A percentile compares a stretch with the other conserved stretches of the same genome.
Evolutionary conservation across 2,888 invertebrate species (phyloP).

Genomic region (Agriopis marginaria): DNA sequence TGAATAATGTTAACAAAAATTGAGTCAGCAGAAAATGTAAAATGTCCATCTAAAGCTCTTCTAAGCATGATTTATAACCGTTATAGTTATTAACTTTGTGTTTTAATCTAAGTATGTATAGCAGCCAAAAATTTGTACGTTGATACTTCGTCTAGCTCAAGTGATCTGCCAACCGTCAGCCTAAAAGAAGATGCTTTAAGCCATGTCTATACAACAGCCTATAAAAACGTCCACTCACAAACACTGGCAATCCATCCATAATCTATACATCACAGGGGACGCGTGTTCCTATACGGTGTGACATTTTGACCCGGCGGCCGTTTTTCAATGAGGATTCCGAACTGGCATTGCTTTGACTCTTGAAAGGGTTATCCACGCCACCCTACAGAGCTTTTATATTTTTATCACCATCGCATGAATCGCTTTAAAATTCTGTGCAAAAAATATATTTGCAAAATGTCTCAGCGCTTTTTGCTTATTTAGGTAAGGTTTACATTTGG

Average conservation of each 20-base stretch:
- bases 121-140: background rate
- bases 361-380: slow-evolving; percentile 76
- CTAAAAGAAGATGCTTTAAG: slow-evolving; percentile 21
- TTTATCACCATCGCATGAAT: slow-evolving; percentile 75
- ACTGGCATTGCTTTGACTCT: slow-evolving; percentile 64
- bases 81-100: too few relatives aligned
- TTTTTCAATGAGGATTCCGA: slow-evolving; percentile 76
- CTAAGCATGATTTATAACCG: too few relatives aligned
- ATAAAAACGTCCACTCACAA: slow-evolving; percentile 41
- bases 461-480: slow-evolving; percentile 18
- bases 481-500: too few relatives aligned
- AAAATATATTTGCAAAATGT: slow-evolving; percentile 42
- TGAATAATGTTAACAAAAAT: background rate
- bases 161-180: background rate
- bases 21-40: background rate
- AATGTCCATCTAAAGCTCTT: too few relatives aligned
- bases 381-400: slow-evolving; percentile 70
- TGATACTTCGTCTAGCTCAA: background rate
- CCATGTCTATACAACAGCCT: slow-evolving; percentile 34
- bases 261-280: slow-evolving; percentile 53
- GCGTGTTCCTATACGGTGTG: slow-evolving; percentile 61
- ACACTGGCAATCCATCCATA: slow-evolving; percentile 46
- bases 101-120: too few relatives aligned
- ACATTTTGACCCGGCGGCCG: slow-evolving; percentile 71
- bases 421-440: slow-evolving; percentile 58